A percentile compares a stretch with the other conserved stretches of the same genome.
Evolutionary conservation across 2,888 invertebrate species (phyloP).

Genomic region (Agrotis puta): DNA sequence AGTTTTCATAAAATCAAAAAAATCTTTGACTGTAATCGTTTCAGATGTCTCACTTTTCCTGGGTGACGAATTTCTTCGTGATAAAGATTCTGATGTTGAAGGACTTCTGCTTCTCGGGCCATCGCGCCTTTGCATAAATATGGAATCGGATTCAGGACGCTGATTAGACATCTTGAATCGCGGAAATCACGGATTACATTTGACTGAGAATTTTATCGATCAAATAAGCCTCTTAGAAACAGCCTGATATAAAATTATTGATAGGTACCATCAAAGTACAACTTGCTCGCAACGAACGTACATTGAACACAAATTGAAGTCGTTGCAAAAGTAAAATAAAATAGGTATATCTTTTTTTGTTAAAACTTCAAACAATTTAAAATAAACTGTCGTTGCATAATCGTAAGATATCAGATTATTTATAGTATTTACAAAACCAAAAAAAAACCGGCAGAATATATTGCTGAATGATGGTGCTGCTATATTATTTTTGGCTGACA

Average conservation of each 20-base stretch:
- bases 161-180: conserved; percentile 80
- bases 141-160: conserved; percentile 82
- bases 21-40: conserved; percentile 93
- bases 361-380: conserved; percentile 52
- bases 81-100: conserved; percentile 70
- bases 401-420: conserved; percentile 38
- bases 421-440: conserved; percentile 63
- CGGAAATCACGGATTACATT: conserved; percentile 36
- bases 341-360: neutral
- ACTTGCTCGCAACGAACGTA: conserved; percentile 5
- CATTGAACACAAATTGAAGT: conserved; percentile 17
- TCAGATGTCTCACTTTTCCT: conserved; percentile 85
- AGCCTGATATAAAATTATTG: conserved; percentile 25
- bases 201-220: conserved; percentile 72
- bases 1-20: conserved; percentile 94
- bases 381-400: conserved; percentile 20
- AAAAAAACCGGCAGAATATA: conserved; percentile 55
- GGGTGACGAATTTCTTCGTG: conserved; percentile 73
- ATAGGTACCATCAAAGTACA: conserved; percentile 17
- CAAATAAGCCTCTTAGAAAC: conserved; percentile 72
- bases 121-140: conserved; percentile 83
- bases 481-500: conserved; percentile 22
- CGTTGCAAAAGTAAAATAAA: conserved; percentile 25
- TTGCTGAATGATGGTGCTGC: conserved; percentile 4
- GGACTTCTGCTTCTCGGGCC: conserved; percentile 74